These are phyloP conservation scores for Heterodera filipjevi DNA, from an alignment of 2,888 invertebrate species.

Conservation along the genomic window DNA sequence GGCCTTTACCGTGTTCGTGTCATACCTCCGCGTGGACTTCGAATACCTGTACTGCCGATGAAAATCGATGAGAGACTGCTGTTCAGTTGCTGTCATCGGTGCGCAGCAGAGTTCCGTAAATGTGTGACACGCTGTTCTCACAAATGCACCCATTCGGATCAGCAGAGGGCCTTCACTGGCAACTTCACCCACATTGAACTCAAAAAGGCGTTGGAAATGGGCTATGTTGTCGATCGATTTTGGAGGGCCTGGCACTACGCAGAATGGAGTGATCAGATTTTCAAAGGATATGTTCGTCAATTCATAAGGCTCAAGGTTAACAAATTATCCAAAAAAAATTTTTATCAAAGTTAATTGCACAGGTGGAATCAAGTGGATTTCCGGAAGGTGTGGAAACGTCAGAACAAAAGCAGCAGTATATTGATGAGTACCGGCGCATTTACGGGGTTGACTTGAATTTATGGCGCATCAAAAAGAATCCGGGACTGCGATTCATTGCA, in stretches of 20 bases:
- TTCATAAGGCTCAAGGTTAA: neutral
- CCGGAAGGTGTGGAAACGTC: neutral
- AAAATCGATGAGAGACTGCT: conserved; percentile 9
- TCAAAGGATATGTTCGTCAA: neutral
- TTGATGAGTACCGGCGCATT: neutral
- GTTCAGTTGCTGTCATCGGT: neutral
- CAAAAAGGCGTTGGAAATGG: conserved; percentile 11
- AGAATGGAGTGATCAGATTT: neutral
- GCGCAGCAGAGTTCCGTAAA: neutral
- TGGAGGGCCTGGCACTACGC: neutral
- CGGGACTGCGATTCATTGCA: neutral
- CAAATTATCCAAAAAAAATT: neutral
- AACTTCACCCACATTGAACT: conserved; percentile 23
- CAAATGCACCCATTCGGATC: conserved; percentile 7
- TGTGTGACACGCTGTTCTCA: neutral
- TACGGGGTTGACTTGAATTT: neutral
- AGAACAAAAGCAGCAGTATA: neutral
- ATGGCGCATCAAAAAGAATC: neutral
- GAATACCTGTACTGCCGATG: conserved; percentile 16
- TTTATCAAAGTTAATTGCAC: neutral
- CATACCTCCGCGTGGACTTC: conserved; percentile 10
- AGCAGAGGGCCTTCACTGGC: conserved; percentile 10
- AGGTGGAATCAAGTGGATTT: neutral
- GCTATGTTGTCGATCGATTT: conserved; percentile 5
- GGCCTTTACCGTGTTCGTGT: conserved; percentile 9